Evolutionary conservation across 2,888 invertebrate species (phyloP).

Genomic region (Bruchidius siliquastri): DNA sequence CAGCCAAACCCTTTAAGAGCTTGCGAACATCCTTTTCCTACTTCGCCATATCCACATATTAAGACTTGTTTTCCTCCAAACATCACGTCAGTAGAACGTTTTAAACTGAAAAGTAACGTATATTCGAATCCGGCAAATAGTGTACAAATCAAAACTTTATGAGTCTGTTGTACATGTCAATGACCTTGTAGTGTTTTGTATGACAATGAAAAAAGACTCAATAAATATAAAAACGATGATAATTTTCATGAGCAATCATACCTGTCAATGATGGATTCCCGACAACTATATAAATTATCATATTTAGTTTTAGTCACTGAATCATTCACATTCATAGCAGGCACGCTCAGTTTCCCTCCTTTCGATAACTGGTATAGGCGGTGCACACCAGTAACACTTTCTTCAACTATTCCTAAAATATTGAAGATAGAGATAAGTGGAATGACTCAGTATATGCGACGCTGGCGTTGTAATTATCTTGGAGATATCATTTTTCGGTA

Average conservation of each 20-base stretch:
- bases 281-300: conserved; percentile 93
- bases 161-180: too few species aligned
- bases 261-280: conserved; percentile 87
- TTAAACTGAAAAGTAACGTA: conserved; percentile 47
- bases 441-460: too few species aligned
- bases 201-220: too few species aligned
- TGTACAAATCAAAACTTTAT: too few species aligned
- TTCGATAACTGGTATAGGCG: conserved; percentile 92
- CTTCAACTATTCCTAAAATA: conserved; percentile 87
- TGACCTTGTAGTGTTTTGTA: too few species aligned
- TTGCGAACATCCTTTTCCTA: conserved; percentile 95
- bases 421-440: too few species aligned
- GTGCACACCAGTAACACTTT: conserved; percentile 97
- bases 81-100: conserved; percentile 93
- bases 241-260: conserved; percentile 30
- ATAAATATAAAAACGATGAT: conserved; percentile 2
- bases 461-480: too few species aligned
- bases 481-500: too few species aligned
- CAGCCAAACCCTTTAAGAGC: conserved; percentile 92
- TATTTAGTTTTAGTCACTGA: conserved; percentile 98
- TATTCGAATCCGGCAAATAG: too few species aligned
- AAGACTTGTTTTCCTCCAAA: conserved; percentile 96
- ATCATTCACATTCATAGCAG: conserved; percentile 98
- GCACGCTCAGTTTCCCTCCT: conserved; percentile 87
- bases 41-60: conserved; percentile 95